These are phyloP conservation scores for Lacerta agilis DNA, from an alignment of 2,797 vertebrate species.

Conservation along the genomic window DNA sequence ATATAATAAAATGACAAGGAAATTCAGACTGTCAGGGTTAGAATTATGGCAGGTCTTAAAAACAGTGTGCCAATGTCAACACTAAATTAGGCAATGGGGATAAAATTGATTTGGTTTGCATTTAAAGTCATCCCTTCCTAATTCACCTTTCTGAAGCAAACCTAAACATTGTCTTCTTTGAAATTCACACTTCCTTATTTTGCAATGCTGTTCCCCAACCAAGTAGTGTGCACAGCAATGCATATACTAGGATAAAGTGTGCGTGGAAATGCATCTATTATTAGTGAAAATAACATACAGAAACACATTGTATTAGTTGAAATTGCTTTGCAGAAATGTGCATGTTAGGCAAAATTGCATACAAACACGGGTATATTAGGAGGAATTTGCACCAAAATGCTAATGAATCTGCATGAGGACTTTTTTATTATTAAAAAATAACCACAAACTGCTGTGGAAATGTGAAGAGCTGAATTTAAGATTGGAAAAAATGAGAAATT, in stretches of 20 bases:
- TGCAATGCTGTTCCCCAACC: neutral
- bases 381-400: neutral
- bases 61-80: constrained; percentile 32
- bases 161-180: neutral
- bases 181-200: neutral
- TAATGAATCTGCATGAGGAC: neutral
- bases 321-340: neutral
- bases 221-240: neutral
- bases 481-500: neutral
- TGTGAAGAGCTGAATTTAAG: too few relatives aligned
- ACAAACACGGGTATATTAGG: neutral
- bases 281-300: too few relatives aligned
- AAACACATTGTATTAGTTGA: too few relatives aligned
- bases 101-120: neutral
- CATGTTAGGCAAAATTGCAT: neutral
- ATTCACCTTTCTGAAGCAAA: neutral
- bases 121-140: neutral
- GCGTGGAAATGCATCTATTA: neutral
- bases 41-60: constrained; percentile 42
- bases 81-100: neutral
- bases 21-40: constrained; percentile 38
- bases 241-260: neutral
- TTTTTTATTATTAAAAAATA: too few relatives aligned
- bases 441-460: too few relatives aligned
- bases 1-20: neutral